Base-by-base conservation (phyloP, 2,888 invertebrate genomes). In the Dryobotodes eremita region DNA sequence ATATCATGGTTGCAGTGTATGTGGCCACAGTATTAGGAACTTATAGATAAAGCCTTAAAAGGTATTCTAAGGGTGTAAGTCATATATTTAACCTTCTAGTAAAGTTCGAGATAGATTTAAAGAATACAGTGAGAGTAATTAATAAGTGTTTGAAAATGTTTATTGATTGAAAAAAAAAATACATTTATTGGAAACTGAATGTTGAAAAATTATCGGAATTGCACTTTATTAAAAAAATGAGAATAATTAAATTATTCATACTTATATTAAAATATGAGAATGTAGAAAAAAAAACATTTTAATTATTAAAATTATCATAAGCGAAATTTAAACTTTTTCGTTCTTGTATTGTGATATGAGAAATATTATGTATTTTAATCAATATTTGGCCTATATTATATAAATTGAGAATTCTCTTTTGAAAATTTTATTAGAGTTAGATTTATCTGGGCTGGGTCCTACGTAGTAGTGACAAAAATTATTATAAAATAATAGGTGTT, bases 301-400 rank as follows among this genome's bases (percentile, higher is more conserved):
- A 81, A 86, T 88, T 87, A 89, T 70, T 75, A 84, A 86, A 85
- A 64, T 75, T 91, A 90, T 80, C 57, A 64, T 88, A 81, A 88
- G 91, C 89, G 90, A 91, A 91, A 90, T 83, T 90, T 89, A 81
- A 84, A 90, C 87, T 89, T 84, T 87, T 89, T 84, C 72, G 81
- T 86, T 89, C 85, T 87, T 87, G 81, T 88, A 89, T 91, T 92
- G 89, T 94, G 92, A 92, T 93, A 92, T 86, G 77, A 89, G 85
- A 90, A 86, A 85, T 81, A 86, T 80, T 89, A 85, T 89, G 83
- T 88, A 89, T 87, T 88, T 87, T 80, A 87, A 88, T 90, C 79
- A 89, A 89, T 81, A 90, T 92, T 93, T 92, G 94, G 94, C 94
- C 94, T 94, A 94, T 90, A 86, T 90, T 86, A 83, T 75, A 85